Evolutionary conservation across 2,113 vertebrate genomes (phyloP).

Genomic region (Felis chaus): DNA sequence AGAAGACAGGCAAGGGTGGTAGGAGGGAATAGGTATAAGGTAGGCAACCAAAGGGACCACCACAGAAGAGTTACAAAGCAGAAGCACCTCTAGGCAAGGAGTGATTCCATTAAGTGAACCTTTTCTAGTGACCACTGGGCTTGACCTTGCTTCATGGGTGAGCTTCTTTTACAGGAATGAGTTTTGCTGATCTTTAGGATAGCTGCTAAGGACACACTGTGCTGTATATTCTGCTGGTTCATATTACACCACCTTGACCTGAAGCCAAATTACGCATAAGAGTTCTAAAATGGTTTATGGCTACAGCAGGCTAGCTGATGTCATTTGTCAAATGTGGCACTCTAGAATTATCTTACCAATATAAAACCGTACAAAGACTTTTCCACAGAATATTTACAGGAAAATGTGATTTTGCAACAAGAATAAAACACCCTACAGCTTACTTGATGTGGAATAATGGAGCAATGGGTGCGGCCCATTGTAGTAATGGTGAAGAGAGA

Average conservation of each 20-base stretch:
- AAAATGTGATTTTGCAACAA: slow-evolving; percentile 35
- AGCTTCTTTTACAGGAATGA: slow-evolving; percentile 64
- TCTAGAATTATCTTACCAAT: slow-evolving; percentile 69
- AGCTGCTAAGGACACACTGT: slow-evolving; percentile 67
- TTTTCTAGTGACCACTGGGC: neutral
- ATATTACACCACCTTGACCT: slow-evolving; percentile 71
- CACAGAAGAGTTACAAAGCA: neutral
- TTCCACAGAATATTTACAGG: neutral
- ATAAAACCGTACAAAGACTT: slow-evolving; percentile 43
- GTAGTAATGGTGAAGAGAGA: too few species aligned
- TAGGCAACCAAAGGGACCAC: neutral
- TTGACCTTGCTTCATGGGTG: slow-evolving; percentile 46
- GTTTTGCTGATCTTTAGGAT: slow-evolving; percentile 70
- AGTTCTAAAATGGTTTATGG: slow-evolving; percentile 75
- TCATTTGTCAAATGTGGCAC: slow-evolving; percentile 70
- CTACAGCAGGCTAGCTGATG: slow-evolving; percentile 62
- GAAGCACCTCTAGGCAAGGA: neutral
- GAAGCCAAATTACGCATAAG: slow-evolving; percentile 72
- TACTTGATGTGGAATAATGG: neutral
- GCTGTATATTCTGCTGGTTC: slow-evolving; percentile 63
- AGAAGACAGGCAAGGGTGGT: neutral
- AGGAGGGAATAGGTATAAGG: neutral
- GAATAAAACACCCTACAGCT: neutral
- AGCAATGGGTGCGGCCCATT: neutral
- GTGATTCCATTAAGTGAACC: neutral